Conservation (phyloP, 2,797 vertebrate genomes). For the Parauchenoglanis ngamensis region DNA sequence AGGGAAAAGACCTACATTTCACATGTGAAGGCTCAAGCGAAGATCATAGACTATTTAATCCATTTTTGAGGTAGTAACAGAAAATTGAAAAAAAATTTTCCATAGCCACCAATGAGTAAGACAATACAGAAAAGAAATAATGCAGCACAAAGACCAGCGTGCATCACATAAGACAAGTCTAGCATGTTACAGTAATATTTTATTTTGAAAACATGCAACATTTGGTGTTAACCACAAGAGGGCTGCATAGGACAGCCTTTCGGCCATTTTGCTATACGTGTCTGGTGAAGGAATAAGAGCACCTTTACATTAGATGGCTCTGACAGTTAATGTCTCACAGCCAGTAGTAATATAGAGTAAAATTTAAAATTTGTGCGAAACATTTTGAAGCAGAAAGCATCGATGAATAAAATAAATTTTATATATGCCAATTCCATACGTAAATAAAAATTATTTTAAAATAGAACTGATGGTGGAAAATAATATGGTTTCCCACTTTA, state of each 20-base stretch:
- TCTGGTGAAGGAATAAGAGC: slow-evolving; percentile 26
- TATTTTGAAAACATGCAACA: not conserved
- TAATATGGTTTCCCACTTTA: not conserved
- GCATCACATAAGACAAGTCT: not conserved
- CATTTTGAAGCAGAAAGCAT: slow-evolving; percentile 20
- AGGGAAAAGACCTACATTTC: not conserved
- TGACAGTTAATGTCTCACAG: slow-evolving; percentile 16
- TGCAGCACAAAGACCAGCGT: not conserved
- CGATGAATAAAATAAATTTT: not conserved
- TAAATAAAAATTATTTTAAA: not conserved
- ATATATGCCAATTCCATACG: not conserved
- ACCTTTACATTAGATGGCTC: not conserved
- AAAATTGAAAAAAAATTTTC: too few relatives aligned
- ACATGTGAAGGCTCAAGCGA: not conserved
- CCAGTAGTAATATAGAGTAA: slow-evolving; percentile 15
- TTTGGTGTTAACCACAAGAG: slow-evolving; percentile 24
- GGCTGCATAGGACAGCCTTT: slow-evolving; percentile 27
- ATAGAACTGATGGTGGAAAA: not conserved
- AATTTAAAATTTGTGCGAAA: slow-evolving; percentile 25
- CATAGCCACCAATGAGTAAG: not conserved
- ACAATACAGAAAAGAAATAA: not conserved
- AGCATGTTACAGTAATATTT: not conserved
- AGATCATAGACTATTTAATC: not conserved
- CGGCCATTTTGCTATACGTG: slow-evolving; percentile 22
- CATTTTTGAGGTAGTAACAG: not conserved